phyloP scores from a whole-genome alignment of 2,888 invertebrate species.

The Copidosoma aretas region DNA sequence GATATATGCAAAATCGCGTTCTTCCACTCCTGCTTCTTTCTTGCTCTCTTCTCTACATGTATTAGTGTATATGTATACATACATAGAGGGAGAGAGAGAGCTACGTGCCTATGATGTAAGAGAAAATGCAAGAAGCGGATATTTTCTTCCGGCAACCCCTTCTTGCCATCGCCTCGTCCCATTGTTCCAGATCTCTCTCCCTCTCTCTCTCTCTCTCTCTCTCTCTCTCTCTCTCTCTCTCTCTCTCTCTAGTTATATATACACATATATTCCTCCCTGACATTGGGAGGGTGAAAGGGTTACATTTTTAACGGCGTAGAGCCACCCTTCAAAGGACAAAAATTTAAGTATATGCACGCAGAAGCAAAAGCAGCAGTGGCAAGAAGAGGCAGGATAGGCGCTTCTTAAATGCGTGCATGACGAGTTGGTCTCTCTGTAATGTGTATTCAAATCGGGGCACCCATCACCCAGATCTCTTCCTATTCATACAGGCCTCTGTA shows the following conservation, averaged over 20 bases:
- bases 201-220: conserved; percentile 39
- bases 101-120: no score
- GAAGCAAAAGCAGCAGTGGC: conserved; percentile 49
- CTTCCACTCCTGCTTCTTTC: conserved; percentile 48
- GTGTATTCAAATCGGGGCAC: conserved; percentile 60
- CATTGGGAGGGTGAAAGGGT: conserved; percentile 56
- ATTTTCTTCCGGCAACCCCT: conserved; percentile 47
- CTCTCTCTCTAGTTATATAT: no score
- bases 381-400: conserved; percentile 11
- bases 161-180: conserved; percentile 44
- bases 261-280: no score
- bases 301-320: conserved; percentile 37
- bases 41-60: conserved; percentile 34
- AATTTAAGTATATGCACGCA: conserved; percentile 61
- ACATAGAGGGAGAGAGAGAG: no score
- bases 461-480: conserved; percentile 61
- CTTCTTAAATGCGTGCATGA: conserved; percentile 41
- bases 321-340: conserved; percentile 52
- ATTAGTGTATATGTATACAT: no score
- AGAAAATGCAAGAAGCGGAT: conserved; percentile 45
- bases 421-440: conserved; percentile 43
- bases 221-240: no score
- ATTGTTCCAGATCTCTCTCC: conserved; percentile 57
- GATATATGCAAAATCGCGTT: conserved; percentile 61
- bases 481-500: conserved; percentile 56